Percentiles rank a stretch among this genome's conserved stretches.
Conservation (phyloP, 2,797 vertebrate species). For the Gymnothorax javanicus region DNA sequence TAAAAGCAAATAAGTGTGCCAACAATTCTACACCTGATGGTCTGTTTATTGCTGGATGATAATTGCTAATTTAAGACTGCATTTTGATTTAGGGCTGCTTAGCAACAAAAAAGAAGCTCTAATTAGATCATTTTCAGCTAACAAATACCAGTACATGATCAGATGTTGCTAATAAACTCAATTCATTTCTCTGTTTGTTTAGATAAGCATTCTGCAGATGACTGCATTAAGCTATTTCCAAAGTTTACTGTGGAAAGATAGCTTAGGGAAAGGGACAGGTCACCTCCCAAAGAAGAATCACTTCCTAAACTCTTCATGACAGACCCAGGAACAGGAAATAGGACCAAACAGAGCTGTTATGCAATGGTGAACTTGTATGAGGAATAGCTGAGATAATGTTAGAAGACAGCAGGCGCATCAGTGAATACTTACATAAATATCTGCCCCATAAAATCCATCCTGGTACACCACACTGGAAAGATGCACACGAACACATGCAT, state of each 20-base stretch:
- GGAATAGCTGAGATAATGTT: constrained; percentile 64
- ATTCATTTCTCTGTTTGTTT: neutral
- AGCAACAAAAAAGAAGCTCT: neutral
- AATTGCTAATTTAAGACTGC: neutral
- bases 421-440: constrained; percentile 97
- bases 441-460: constrained; percentile 98
- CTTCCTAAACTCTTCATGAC: constrained; percentile 52
- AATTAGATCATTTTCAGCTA: neutral
- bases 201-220: neutral
- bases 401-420: constrained; percentile 69
- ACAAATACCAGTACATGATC: neutral
- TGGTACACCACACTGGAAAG: constrained; percentile 95
- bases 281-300: constrained; percentile 49
- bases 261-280: constrained; percentile 50
- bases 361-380: constrained; percentile 71
- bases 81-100: neutral
- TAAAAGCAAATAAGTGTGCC: neutral
- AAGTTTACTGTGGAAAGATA: neutral
- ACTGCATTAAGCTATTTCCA: neutral
- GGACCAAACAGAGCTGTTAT: constrained; percentile 51
- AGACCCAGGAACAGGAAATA: constrained; percentile 49
- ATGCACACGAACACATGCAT: constrained; percentile 84
- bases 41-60: neutral
- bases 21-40: neutral
- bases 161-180: neutral